Conservation (phyloP, 2,888 invertebrate genomes). For the Rhagonycha fulva region DNA sequence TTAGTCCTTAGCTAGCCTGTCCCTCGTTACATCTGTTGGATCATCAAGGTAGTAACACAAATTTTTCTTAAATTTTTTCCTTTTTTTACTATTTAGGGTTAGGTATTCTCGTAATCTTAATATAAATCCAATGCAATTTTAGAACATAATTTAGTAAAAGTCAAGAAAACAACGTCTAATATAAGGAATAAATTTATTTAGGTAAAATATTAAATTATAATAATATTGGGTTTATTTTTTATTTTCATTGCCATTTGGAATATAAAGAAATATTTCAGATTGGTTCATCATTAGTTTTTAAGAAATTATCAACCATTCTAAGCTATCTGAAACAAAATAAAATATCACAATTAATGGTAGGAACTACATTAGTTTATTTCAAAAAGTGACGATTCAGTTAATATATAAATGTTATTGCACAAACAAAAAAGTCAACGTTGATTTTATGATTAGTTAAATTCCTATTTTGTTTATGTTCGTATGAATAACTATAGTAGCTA, state of each 20-base stretch:
- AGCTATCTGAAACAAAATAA: not conserved
- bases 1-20: too few species aligned
- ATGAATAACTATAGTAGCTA: too few species aligned
- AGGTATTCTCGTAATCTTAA: not conserved
- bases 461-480: too few species aligned
- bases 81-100: too few species aligned
- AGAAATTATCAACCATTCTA: not conserved
- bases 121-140: not conserved
- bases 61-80: too few species aligned
- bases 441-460: not conserved
- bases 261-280: not conserved
- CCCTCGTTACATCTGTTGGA: too few species aligned
- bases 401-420: not conserved
- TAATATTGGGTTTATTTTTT: too few species aligned
- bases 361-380: too few species aligned
- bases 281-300: not conserved
- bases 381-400: not conserved
- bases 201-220: not conserved
- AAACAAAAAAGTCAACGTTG: not conserved
- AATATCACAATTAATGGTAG: not conserved
- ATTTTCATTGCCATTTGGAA: not conserved
- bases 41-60: too few species aligned
- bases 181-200: not conserved
- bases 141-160: not conserved
- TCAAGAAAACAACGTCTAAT: not conserved